phyloP scores from a whole-genome alignment of 1,140 invertebrate species.

The Pseudomyrmex sp. region DNA sequence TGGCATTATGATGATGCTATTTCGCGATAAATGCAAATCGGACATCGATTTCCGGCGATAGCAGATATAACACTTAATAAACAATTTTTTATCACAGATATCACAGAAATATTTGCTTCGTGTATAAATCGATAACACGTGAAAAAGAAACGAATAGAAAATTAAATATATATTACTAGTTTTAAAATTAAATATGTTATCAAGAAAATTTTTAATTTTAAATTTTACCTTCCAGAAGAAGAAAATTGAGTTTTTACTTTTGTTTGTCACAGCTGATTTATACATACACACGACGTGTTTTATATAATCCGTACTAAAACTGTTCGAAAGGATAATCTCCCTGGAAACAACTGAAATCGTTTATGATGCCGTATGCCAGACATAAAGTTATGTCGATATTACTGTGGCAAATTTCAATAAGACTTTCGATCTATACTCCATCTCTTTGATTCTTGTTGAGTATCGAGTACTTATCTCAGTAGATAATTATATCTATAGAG shows the following conservation, averaged over 20 bases:
- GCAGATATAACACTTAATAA: not conserved
- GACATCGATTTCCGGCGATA: not conserved
- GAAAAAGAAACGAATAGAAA: not conserved
- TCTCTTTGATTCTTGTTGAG: not conserved
- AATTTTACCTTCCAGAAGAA: conserved; percentile 29
- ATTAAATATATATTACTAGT: no score
- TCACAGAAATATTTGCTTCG: not conserved
- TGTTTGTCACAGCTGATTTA: not conserved
- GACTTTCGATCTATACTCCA: conserved; percentile 26
- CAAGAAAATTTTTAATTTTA: not conserved
- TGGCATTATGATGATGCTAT: conserved; percentile 3
- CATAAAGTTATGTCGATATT: conserved; percentile 49
- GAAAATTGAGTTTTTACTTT: conserved; percentile 11
- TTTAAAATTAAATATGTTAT: not conserved
- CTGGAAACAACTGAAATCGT: conserved; percentile 24
- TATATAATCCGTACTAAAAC: not conserved
- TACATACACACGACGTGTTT: not conserved
- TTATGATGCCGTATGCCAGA: not conserved
- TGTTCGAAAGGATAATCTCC: conserved; percentile 15
- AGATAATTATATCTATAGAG: conserved; percentile 12
- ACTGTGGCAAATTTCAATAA: not conserved
- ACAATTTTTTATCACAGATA: not conserved
- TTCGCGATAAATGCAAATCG: conserved; percentile 1
- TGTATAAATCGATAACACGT: not conserved
- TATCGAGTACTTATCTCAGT: not conserved